phyloP scores from a whole-genome alignment of 1,140 invertebrate species.

The Pinna nobilis region DNA sequence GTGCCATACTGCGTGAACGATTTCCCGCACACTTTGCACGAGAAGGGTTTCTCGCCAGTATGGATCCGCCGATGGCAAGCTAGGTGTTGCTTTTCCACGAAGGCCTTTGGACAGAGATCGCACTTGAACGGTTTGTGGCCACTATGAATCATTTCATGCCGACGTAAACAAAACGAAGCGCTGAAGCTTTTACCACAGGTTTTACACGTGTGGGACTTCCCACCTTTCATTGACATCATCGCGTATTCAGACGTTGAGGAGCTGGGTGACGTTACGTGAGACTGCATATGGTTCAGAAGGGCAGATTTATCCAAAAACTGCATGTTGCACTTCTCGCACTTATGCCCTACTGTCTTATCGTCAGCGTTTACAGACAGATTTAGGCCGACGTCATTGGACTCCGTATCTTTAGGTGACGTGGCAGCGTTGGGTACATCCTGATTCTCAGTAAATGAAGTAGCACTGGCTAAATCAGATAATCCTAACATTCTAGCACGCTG shows the following conservation, averaged over 20 bases:
- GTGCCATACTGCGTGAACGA: constrained; percentile 76
- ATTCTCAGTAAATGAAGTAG: background rate
- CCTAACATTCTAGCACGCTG: constrained; percentile 11
- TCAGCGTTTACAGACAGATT: background rate
- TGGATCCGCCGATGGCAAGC: constrained; percentile 42
- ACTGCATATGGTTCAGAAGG: constrained; percentile 7
- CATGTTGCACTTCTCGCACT: background rate
- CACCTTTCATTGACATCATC: constrained; percentile 54
- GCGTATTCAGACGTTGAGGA: background rate
- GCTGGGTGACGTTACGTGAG: constrained; percentile 2
- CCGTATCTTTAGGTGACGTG: background rate
- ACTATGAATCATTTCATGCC: constrained; percentile 41
- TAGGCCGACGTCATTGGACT: constrained; percentile 7
- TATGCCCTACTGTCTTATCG: background rate
- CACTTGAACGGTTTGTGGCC: constrained; percentile 48
- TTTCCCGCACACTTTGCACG: constrained; percentile 51
- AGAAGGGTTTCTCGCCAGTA: constrained; percentile 40
- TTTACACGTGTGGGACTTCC: constrained; percentile 75
- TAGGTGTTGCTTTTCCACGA: constrained; percentile 35
- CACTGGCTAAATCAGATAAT: background rate
- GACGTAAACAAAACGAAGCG: constrained; percentile 21
- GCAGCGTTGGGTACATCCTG: background rate
- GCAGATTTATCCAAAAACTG: background rate
- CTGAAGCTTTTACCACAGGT: constrained; percentile 70
- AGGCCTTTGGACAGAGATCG: constrained; percentile 47